Percentiles rank a stretch among this genome's conserved stretches.
These are phyloP conservation scores for Acholoe squamosa DNA, from an alignment of 2,888 invertebrate species.

Conservation along the genomic window DNA sequence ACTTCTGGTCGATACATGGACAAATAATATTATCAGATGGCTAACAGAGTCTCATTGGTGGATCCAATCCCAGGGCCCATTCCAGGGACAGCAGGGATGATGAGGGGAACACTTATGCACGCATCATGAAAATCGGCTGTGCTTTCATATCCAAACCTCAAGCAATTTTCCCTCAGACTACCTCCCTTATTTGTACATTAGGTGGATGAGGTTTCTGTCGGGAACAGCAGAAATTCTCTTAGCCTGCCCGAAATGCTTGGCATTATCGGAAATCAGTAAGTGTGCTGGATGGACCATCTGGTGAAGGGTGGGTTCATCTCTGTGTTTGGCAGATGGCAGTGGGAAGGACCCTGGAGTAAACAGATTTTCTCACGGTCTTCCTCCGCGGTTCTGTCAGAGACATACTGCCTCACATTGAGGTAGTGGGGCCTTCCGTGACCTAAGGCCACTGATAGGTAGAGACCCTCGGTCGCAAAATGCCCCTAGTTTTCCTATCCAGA, in stretches of 20 bases:
- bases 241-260: neutral
- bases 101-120: too few relatives aligned
- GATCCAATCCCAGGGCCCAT: too few relatives aligned
- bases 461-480: too few relatives aligned
- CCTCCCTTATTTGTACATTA: neutral
- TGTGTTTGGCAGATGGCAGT: slow-evolving; percentile 15
- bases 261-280: slow-evolving; percentile 41
- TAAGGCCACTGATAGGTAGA: neutral
- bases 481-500: too few relatives aligned
- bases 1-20: neutral
- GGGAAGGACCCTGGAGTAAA: neutral
- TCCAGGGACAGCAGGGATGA: too few relatives aligned
- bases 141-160: neutral
- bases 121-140: too few relatives aligned
- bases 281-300: slow-evolving; percentile 10
- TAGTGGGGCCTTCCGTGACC: neutral
- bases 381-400: neutral
- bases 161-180: neutral
- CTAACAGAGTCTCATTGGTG: neutral
- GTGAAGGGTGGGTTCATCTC: neutral
- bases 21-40: neutral
- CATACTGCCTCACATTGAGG: too few relatives aligned
- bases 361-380: neutral
- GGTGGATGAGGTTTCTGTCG: neutral
- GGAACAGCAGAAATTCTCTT: neutral